Base-by-base conservation (phyloP, 2,797 vertebrate species). In the Lindbergichthys nudifrons region DNA sequence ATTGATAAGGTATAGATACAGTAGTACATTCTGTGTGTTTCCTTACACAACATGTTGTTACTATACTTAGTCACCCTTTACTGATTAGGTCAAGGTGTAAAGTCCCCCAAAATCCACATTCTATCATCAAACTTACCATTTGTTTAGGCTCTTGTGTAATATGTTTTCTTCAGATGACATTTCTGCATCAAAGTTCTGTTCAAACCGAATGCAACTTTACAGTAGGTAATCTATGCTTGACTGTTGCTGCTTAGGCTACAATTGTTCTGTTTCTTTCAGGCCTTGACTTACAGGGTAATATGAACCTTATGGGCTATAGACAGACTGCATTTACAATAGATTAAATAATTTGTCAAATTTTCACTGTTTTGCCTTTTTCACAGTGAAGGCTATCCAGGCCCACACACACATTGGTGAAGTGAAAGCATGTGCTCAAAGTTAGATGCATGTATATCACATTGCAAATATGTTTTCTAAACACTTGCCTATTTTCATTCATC, bases 271-370 rank as follows among this genome's bases (percentile, higher is more conserved):
- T n/a, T 26, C 15, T 15, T 43, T 50, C 13, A 52, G 50, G 21
- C 62, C 9, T 59, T 3, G 3, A 26, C 41, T 45, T 42, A 57
- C 42, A 30, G 23, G 21, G 30, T 57, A 75, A 65, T 39, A 12
- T 63, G 36, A 73, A 10, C 12, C 30, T 26, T 3, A 48, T 10
- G 18, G 16, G 4, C 23, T 59, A 4, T 18, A 32, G 6, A 57
- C 10, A 11, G n/a, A 12, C 41, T 53, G n/a, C 30, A 61, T 66
- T 81, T 65, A 63, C 16, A 46, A 67, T 23, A 63, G 10, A 79
- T 85, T 63, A 51, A 54, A 75, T 67, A 60, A 80, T 77, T 67
- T 77, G 66, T 70, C 45, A 65, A 13, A 70, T 73, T 48, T 57
- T 73, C 53, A 50, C 57, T 65, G 60, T 72, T 71, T 70, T 1